Evolutionary conservation across 2,888 invertebrate genomes (phyloP), one percentile per base, ranked within the genome.

Genomic region (Alviniconcha strummeri): DNA sequence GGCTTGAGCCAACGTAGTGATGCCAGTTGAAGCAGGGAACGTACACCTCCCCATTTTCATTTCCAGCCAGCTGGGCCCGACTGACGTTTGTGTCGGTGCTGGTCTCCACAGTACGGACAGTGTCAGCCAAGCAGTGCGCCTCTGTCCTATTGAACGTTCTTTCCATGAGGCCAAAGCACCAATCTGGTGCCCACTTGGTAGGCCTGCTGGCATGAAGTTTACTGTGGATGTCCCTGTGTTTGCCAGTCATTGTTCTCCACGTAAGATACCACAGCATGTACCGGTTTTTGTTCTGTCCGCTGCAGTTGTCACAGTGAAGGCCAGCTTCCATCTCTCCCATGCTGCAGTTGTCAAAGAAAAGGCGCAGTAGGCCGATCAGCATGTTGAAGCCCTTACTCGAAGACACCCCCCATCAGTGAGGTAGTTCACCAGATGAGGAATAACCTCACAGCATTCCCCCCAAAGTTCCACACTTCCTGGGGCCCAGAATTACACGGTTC

Each of bases 391-490:
- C 85, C 77, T 86, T 84, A 19, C 82, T 80, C 72, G 67, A 64
- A n/a, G 52, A 55, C 15, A 83, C 60, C 85, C 86, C 77, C 89
- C 88, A 83, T 89, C 89, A 74, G 88, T 85, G 15, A 89, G 84
- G 72, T 84, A 90, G 81, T 84, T 85, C 13, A 86, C 74, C 52
- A 83, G 82, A n/a, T 60, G 19, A 2, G 82, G 83, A 6, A 82
- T 5, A 4, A 84, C 86, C 74, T 88, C 88, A 76, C 82, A 84
- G 82, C 83, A 85, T 5, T 88, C 36, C 81, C 13, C 88, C 88
- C 87, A 88, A 88, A n/a, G 87, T 74, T n/a, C 86, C 86, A 83
- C 87, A 88, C 79, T 88, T 88, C 72, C 89, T 83, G 6, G 89
- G 89, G 8, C 85, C 85, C 54, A 84, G 71, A 89, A 89, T 64